Base-by-base conservation (phyloP, 2,888 invertebrate species). In the Molanna angustata region DNA sequence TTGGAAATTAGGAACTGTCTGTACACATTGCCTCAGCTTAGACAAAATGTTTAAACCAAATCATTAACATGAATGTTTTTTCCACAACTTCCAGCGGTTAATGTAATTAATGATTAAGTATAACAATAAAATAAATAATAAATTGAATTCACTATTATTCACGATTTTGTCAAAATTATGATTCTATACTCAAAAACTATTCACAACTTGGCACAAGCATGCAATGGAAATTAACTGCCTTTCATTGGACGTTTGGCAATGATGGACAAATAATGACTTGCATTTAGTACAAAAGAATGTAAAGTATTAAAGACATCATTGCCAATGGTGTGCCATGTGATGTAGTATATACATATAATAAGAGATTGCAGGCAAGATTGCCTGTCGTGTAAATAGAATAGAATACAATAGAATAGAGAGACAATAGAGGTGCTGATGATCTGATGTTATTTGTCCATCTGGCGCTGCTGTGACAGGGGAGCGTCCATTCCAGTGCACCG, bases 401-500 rank as follows among this genome's bases (percentile, higher is more conserved):
- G n/a, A n/a, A n/a, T n/a, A n/a, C n/a, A n/a, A n/a, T 11, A 27
- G 27, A 7, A 27, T 11, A 11, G 27, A 27, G 27, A 7, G 27
- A 7, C 27, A 11, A 11, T 7, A 11, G 6, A 27, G 27, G 4
- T 4, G 27, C 27, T 27, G 27, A 41, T 41, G 37, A 37, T 18
- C 16, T 41, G 43, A 46, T 71, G 63, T 61, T 60, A 51, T 59
- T 55, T 54, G 56, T 57, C 59, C 59, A 54, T 56, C 51, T 51
- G 44, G 47, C 21, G 54, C 45, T 39, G 47, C 40, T 44, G 42
- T 37, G 40, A 74, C 75, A 77, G 78, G 78, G 71, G 78, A 78
- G 76, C 76, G 78, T 68, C 79, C 79, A 72, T 79, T 78, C 76
- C 77, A 77, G 76, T 79, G 79, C 76, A 75, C 74, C 76, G 76